Base-by-base conservation (phyloP, 2,888 invertebrate genomes). In the Corythucha ciliata region DNA sequence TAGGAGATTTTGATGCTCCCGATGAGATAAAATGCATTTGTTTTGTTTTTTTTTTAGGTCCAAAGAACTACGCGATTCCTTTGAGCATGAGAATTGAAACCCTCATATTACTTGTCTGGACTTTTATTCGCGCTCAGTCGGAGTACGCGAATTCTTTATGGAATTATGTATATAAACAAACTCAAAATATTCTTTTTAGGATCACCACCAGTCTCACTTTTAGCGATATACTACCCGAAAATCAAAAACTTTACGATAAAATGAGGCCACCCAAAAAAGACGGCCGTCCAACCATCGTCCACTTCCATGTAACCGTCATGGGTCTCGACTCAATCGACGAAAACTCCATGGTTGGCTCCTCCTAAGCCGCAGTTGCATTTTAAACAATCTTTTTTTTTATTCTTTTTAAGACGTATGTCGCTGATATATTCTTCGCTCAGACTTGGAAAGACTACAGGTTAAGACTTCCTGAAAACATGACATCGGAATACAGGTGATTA, bases 311-410 rank as follows among this genome's bases (percentile, higher is more conserved):
- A 27, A 91, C 91, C 0, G 91, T 91, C 32, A 90, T 92, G 89
- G 92, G 92, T 1, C 72, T 93, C 57, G 92, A 93, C 70, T 92
- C 92, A 32, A 92, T 94, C 58, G 92, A 92, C 65, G 93, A 93
- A 69, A 90, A 86, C 62, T 91, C 91, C 4, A 94, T 94, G 93
- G 89, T 89, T 70, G 34, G n/a, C n/a, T n/a, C n/a, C n/a, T n/a
- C n/a, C n/a, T n/a, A n/a, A n/a, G n/a, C n/a, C n/a, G 16, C n/a
- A n/a, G 16, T 26, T 16, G 8, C 14, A 2, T 44, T 40, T 7
- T 14, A 10, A 36, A 14, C n/a, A 10, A n/a, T 39, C 20, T 21
- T n/a, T 24, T 26, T 8, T 7, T 44, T 27, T 12, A 18, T 24
- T 55, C 49, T 49, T 57, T 67, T 68, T 48, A 64, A 83, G 85